Conservation (phyloP, 2,888 invertebrate species). For the Bruchidius siliquastri region DNA sequence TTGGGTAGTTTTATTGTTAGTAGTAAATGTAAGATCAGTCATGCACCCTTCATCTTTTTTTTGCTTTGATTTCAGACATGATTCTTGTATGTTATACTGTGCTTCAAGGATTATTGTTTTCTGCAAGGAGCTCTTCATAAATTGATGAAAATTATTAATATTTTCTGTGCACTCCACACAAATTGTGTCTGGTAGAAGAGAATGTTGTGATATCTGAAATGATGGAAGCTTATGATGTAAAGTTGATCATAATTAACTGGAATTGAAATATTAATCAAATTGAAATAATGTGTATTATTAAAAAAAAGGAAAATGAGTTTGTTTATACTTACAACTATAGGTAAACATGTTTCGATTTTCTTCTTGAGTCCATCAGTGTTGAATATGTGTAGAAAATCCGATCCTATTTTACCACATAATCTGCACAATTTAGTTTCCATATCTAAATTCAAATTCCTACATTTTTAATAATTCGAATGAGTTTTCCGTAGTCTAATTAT, state of each 20-base stretch:
- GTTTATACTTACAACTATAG: constrained; percentile 42
- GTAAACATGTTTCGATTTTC: constrained; percentile 47
- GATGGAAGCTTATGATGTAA: not conserved
- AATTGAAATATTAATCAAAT: no score
- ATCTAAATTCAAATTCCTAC: constrained; percentile 19
- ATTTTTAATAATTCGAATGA: not conserved
- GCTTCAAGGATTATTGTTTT: constrained; percentile 43
- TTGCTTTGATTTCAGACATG: constrained; percentile 42
- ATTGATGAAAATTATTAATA: constrained; percentile 41
- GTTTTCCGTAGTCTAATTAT: not conserved
- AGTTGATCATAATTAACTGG: not conserved
- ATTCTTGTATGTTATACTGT: constrained; percentile 42
- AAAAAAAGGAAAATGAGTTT: no score
- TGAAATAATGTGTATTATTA: no score
- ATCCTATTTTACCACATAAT: constrained; percentile 42
- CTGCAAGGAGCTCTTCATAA: constrained; percentile 42
- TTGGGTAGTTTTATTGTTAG: constrained; percentile 38
- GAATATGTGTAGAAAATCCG: constrained; percentile 42
- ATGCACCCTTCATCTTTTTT: constrained; percentile 48
- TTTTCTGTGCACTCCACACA: constrained; percentile 40
- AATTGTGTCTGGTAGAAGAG: constrained; percentile 43
- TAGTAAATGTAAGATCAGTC: constrained; percentile 41
- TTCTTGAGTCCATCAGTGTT: constrained; percentile 42
- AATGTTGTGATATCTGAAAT: constrained; percentile 40
- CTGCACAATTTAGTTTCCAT: constrained; percentile 45